Evolutionary conservation across 2,888 invertebrate species (phyloP).

Genomic region (Heteromurus nitidus): DNA sequence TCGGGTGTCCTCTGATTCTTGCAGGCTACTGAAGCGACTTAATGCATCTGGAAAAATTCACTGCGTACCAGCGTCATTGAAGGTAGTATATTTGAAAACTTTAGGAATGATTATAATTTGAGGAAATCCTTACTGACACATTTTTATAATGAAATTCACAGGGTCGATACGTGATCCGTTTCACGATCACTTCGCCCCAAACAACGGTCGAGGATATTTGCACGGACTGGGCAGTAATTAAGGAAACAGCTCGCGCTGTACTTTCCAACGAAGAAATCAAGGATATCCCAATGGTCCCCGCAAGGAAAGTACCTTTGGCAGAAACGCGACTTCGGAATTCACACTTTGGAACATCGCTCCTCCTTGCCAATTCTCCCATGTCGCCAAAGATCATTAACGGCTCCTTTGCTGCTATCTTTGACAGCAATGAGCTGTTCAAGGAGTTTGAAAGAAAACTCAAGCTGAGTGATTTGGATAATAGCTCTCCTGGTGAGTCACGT

Average conservation of each 20-base stretch:
- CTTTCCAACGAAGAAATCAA: conserved; percentile 79
- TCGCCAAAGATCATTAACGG: conserved; percentile 96
- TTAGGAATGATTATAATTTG: not conserved
- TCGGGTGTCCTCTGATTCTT: too few relatives aligned
- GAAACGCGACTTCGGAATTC: conserved; percentile 90
- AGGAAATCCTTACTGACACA: not conserved
- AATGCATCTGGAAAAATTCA: conserved; percentile 92
- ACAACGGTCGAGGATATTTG: conserved; percentile 80
- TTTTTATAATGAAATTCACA: conserved; percentile 9
- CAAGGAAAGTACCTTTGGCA: conserved; percentile 75
- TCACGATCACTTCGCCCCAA: conserved; percentile 93
- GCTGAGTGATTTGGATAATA: conserved; percentile 83
- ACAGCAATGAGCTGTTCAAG: conserved; percentile 83
- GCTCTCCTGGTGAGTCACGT: conserved; percentile 82
- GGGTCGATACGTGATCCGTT: conserved; percentile 78
- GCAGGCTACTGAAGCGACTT: conserved; percentile 83
- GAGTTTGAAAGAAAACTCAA: conserved; percentile 85
- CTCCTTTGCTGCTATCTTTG: conserved; percentile 93
- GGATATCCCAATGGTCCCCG: conserved; percentile 76
- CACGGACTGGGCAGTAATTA: conserved; percentile 83
- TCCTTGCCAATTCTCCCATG: conserved; percentile 95
- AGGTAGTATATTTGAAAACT: conserved; percentile 77
- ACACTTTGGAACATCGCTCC: conserved; percentile 93
- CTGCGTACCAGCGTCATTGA: conserved; percentile 95
- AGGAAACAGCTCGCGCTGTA: conserved; percentile 82